Conservation (phyloP, 1,140 invertebrate species). For the Adelges cooleyi region DNA sequence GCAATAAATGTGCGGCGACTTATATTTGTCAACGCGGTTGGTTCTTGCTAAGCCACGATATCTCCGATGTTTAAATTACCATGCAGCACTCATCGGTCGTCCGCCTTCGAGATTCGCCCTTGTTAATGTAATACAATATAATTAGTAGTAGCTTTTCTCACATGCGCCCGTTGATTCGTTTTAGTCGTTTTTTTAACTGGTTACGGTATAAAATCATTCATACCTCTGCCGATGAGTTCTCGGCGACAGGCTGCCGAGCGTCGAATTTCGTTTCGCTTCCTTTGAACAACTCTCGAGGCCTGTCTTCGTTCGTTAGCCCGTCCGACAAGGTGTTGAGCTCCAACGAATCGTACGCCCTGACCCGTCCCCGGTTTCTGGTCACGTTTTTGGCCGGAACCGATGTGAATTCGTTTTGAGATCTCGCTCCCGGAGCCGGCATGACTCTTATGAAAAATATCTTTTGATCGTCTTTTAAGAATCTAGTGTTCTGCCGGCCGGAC, state of each 20-base stretch:
- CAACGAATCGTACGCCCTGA: constrained; percentile 7
- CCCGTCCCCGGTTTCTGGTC: constrained; percentile 2
- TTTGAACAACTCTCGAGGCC: neutral
- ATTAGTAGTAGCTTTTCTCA: constrained; percentile 16
- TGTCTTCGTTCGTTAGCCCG: neutral
- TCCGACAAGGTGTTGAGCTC: constrained; percentile 4
- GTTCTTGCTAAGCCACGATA: neutral
- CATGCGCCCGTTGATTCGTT: constrained; percentile 3
- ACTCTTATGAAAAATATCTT: constrained; percentile 14
- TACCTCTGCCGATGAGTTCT: constrained; percentile 1
- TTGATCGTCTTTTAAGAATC: constrained; percentile 23
- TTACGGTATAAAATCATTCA: constrained; percentile 19
- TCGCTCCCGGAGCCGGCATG: neutral
- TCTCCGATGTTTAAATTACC: neutral
- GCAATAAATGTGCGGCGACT: constrained; percentile 1
- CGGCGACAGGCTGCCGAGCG: neutral
- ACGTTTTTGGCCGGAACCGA: neutral
- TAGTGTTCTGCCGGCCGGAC: neutral
- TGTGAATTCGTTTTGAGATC: constrained; percentile 8
- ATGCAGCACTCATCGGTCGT: constrained; percentile 6
- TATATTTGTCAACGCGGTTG: neutral
- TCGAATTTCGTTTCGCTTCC: constrained; percentile 19
- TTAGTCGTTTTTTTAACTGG: constrained; percentile 17
- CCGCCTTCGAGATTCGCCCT: neutral
- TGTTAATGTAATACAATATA: constrained; percentile 13